phyloP scores from a whole-genome alignment of 23 tunicate genomes.

The Ascidia mentula region DNA sequence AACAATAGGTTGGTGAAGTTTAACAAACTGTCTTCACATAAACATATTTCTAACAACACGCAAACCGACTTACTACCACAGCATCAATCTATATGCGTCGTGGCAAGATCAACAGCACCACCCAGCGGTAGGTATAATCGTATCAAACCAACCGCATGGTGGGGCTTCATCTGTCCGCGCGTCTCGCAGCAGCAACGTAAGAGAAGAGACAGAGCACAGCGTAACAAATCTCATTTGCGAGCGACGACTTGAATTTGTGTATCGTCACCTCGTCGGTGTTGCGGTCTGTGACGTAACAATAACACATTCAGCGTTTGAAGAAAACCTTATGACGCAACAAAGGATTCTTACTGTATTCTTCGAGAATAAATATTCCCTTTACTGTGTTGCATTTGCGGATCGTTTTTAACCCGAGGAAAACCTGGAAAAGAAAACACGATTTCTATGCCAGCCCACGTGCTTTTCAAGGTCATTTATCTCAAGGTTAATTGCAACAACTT shows the following conservation, averaged over 20 bases:
- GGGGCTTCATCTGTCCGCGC: slow-evolving; percentile 14
- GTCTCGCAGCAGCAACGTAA: slow-evolving; percentile 65
- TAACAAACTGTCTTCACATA: too few species aligned
- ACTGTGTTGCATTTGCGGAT: slow-evolving; percentile 95
- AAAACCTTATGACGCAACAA: too few species aligned
- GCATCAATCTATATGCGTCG: background rate
- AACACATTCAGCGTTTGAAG: too few species aligned
- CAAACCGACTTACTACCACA: background rate
- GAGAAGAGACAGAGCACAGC: slow-evolving; percentile 92
- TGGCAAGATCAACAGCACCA: background rate
- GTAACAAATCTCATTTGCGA: slow-evolving; percentile 87
- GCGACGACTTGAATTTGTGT: slow-evolving; percentile 86
- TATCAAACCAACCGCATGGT: background rate
- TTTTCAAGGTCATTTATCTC: too few species aligned
- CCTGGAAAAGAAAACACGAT: slow-evolving; percentile 43
- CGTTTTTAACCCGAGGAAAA: slow-evolving; percentile 75
- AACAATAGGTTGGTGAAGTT: too few species aligned
- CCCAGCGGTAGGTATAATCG: background rate
- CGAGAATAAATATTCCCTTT: slow-evolving; percentile 83
- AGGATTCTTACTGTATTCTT: slow-evolving; percentile 91
- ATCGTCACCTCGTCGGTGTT: slow-evolving; percentile 89
- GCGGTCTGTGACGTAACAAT: slow-evolving; percentile 78
- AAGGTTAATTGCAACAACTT: too few species aligned
- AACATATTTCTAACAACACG: background rate
- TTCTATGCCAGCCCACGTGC: too few species aligned